Evolutionary conservation across 2,113 vertebrate species (phyloP), one percentile per base, ranked within the genome.

Genomic region (Hemicordylus capensis): DNA sequence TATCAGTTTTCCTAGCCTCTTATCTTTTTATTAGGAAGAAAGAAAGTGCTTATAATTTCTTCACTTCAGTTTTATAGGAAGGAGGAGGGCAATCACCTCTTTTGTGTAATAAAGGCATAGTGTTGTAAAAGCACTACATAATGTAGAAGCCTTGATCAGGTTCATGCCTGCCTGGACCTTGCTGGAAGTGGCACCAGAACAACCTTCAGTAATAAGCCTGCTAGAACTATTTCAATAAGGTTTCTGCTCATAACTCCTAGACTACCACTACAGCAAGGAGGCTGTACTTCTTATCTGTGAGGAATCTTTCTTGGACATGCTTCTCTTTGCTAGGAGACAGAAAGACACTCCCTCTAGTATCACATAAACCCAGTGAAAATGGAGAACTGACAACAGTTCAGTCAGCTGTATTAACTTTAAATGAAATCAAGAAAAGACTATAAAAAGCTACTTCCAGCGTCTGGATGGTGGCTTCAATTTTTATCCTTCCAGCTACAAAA

Each of bases 271-370:
- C n/a, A 5, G 75, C 1, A 0, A n/a, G 1, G 0, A 24, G 48
- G 54, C 37, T 9, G 37, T 59, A 59, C 15, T 11, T 22, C 8
- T 56, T 42, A 22, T 70, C 54, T 54, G 46, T 73, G 37, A 19
- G 11, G n/a, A 22, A 39, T 44, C 42, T 28, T 24, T 61, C 59
- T 34, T 22, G 63, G 76, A 51, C 0, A 4, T 48, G 54, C 64
- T 48, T 10, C 26, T 26, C 44, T 82, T 90, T 90, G 59, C 79
- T 83, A 80, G 89, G 85, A 88, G 90, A 82, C 90, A 61, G 76
- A 83, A 64, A 89, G 4, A 22, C 17, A 0, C 39, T 20, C 17
- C 28, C 63, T 42, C 73, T 80, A 17, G 22, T 48, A n/a, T n/a
- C 1, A 9, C 3, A 0, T 37, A 69, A 26, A 6, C 3, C 1